Evolutionary conservation across 2,797 vertebrate genomes (phyloP).

Genomic region (Nyctibius grandis): DNA sequence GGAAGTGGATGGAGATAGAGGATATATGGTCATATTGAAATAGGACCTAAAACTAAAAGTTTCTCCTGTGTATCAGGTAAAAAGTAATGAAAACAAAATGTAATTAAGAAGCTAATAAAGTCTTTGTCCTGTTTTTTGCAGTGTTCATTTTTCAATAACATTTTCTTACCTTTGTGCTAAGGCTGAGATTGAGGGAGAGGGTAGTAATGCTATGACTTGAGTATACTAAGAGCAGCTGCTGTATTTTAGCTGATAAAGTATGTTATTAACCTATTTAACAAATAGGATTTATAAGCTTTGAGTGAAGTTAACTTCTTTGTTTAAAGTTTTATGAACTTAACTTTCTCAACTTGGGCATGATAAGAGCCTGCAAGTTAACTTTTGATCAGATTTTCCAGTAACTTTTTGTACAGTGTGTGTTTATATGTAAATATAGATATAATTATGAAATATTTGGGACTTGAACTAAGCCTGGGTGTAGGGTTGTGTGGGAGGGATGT

Average conservation of each 20-base stretch:
- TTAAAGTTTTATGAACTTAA: not conserved
- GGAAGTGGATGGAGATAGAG: not conserved
- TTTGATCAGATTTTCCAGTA: not conserved
- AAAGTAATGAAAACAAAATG: not conserved
- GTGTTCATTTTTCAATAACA: not conserved
- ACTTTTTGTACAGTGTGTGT: not conserved
- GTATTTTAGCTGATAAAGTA: not conserved
- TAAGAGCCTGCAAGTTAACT: not conserved
- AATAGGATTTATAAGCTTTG: not conserved
- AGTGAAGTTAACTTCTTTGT: not conserved
- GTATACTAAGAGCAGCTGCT: not conserved
- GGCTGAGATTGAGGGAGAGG: not conserved
- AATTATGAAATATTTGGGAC: not conserved
- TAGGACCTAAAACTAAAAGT: not conserved
- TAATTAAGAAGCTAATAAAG: not conserved
- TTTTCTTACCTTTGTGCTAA: not conserved
- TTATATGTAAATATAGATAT: not conserved
- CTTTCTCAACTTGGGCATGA: not conserved
- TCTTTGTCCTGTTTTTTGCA: not conserved
- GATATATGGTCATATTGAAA: not conserved
- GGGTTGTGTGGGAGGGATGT: not conserved
- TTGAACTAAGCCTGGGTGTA: not conserved
- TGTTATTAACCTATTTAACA: constrained; percentile 18
- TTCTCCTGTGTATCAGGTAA: not conserved
- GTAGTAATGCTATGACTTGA: not conserved